Evolutionary conservation across 2,888 invertebrate genomes (phyloP).

Genomic region (Drosophila flavopinicola): DNA sequence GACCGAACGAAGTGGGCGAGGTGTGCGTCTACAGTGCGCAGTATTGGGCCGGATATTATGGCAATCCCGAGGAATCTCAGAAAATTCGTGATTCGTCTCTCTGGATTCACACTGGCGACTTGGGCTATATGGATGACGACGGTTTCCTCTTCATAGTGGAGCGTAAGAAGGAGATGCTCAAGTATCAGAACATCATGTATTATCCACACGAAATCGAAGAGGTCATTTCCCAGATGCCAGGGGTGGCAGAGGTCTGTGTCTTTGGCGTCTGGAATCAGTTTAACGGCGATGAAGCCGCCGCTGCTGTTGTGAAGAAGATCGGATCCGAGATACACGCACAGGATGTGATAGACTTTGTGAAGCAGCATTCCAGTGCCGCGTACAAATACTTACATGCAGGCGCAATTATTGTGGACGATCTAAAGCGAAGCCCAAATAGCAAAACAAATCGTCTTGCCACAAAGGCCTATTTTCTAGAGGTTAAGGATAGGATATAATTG

Average conservation of each 20-base stretch:
- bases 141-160: slow-evolving; percentile 75
- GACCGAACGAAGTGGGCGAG: slow-evolving; percentile 76
- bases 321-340: slow-evolving; percentile 64
- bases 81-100: slow-evolving; percentile 63
- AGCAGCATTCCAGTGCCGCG: slow-evolving; percentile 42
- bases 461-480: slow-evolving; percentile 25
- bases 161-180: slow-evolving; percentile 79
- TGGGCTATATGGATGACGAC: slow-evolving; percentile 82
- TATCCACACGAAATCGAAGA: slow-evolving; percentile 80
- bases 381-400: slow-evolving; percentile 79
- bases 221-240: slow-evolving; percentile 69
- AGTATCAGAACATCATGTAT: slow-evolving; percentile 73
- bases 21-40: slow-evolving; percentile 58
- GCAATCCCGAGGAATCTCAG: slow-evolving; percentile 65
- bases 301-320: slow-evolving; percentile 66
- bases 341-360: slow-evolving; percentile 75
- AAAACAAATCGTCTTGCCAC: slow-evolving; percentile 64
- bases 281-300: slow-evolving; percentile 78
- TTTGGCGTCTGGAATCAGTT: slow-evolving; percentile 75
- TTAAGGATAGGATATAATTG: too few relatives aligned
- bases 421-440: slow-evolving; percentile 72
- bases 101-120: slow-evolving; percentile 82
- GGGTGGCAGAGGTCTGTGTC: slow-evolving; percentile 76
- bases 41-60: slow-evolving; percentile 80
- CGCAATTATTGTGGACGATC: slow-evolving; percentile 69